Percentiles rank a stretch among this genome's conserved stretches.
phyloP scores from a whole-genome alignment of 2,888 invertebrate genomes.

The Galerucella calmariensis region DNA sequence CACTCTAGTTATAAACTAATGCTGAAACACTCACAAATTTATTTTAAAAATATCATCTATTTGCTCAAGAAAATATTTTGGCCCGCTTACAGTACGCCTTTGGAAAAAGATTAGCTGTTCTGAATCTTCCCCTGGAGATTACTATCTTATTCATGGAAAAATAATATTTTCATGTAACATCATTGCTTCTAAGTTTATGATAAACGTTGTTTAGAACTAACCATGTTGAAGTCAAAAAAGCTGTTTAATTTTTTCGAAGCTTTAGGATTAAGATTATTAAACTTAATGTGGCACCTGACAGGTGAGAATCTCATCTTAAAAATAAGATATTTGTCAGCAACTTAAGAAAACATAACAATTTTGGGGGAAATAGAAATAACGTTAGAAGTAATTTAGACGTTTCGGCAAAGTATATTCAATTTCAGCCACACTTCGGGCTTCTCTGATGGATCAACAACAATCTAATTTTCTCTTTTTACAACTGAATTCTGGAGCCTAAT shows the following conservation, averaged over 20 bases:
- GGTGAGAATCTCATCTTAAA: no score
- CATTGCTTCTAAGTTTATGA: conserved; percentile 56
- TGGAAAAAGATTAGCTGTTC: conserved; percentile 4
- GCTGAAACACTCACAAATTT: no score
- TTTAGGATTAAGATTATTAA: no score
- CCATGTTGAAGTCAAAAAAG: conserved; percentile 48
- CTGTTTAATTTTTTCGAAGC: neutral
- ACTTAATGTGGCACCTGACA: no score
- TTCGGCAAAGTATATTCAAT: neutral
- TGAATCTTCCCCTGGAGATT: conserved; percentile 35
- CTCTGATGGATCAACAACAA: neutral
- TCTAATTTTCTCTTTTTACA: neutral
- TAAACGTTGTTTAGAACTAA: conserved; percentile 52
- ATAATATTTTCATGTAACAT: conserved; percentile 56
- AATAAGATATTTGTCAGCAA: no score
- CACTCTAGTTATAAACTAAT: no score
- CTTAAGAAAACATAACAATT: neutral
- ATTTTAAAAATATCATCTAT: neutral
- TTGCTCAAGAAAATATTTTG: neutral
- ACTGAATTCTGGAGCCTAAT: neutral
- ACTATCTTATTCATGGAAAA: conserved; percentile 60
- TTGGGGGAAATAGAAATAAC: neutral
- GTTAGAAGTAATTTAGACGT: neutral
- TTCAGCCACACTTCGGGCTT: neutral
- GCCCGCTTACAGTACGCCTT: neutral